phyloP scores from a whole-genome alignment of 1,140 invertebrate genomes.

The Eueides isabella region DNA sequence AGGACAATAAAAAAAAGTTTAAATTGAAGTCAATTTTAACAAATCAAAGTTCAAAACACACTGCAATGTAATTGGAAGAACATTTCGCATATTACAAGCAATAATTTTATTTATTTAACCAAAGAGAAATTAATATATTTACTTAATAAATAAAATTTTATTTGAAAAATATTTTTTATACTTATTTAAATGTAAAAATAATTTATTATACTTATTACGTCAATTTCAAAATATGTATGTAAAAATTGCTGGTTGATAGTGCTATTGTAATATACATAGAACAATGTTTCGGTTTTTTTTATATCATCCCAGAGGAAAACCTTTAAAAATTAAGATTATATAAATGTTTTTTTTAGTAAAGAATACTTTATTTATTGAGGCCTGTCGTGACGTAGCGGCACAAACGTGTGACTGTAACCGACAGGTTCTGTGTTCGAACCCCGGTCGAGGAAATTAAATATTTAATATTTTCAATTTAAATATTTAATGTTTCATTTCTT shows the following conservation, averaged over 20 bases:
- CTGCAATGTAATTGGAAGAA: slow-evolving; percentile 33
- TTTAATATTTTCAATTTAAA: too few relatives aligned
- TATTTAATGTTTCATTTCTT: too few relatives aligned
- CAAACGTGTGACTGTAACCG: too few relatives aligned
- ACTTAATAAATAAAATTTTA: slow-evolving; percentile 13
- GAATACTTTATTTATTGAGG: too few relatives aligned
- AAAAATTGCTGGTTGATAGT: not conserved
- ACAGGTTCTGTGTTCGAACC: too few relatives aligned
- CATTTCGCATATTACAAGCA: slow-evolving; percentile 56
- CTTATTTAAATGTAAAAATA: slow-evolving; percentile 24
- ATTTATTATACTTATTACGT: slow-evolving; percentile 2
- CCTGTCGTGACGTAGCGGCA: too few relatives aligned
- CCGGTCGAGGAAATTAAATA: too few relatives aligned
- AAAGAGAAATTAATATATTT: slow-evolving; percentile 33
- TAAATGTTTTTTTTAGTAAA: too few relatives aligned
- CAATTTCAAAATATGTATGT: not conserved
- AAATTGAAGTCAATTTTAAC: slow-evolving; percentile 49
- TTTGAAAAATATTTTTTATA: slow-evolving; percentile 22
- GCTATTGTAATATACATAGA: not conserved
- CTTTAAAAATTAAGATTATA: too few relatives aligned
- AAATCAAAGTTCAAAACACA: slow-evolving; percentile 38
- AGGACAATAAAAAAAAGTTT: slow-evolving; percentile 48
- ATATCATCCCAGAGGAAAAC: too few relatives aligned
- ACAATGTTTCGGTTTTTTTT: too few relatives aligned
- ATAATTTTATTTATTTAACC: slow-evolving; percentile 47